Percentiles rank a stretch among this genome's conserved stretches.
Evolutionary conservation across 2,888 invertebrate genomes (phyloP).

Genomic region (Drosophila siamana): DNA sequence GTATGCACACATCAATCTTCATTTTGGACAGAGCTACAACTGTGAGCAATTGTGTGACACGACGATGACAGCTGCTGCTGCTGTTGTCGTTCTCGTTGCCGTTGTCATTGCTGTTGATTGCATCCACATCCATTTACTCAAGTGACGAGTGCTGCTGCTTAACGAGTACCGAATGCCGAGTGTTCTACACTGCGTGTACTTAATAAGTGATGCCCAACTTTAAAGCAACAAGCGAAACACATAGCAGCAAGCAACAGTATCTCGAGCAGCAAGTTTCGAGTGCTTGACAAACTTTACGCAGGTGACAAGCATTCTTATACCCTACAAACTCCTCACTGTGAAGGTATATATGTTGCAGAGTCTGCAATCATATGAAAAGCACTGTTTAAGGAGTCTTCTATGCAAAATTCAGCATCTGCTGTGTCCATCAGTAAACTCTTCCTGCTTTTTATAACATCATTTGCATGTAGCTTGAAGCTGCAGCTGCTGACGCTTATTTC

Average conservation of each 20-base stretch:
- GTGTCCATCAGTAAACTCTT: background rate
- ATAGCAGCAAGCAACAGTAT: constrained; percentile 1
- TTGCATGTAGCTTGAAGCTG: constrained; percentile 66
- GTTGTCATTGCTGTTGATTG: constrained; percentile 6
- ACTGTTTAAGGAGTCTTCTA: background rate
- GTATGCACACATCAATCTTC: constrained; percentile 38
- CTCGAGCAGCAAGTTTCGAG: constrained; percentile 41
- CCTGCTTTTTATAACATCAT: constrained; percentile 58
- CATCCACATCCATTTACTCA: constrained; percentile 9
- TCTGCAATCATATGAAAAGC: background rate
- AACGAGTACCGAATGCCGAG: constrained; percentile 10
- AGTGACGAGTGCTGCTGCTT: constrained; percentile 7
- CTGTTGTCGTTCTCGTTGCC: background rate
- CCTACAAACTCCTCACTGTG: background rate
- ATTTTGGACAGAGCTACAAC: constrained; percentile 16
- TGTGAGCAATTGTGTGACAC: constrained; percentile 11
- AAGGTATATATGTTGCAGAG: background rate
- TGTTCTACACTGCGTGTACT: constrained; percentile 50
- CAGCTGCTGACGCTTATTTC: constrained; percentile 51
- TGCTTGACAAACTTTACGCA: constrained; percentile 53
- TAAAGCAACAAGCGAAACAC: constrained; percentile 32
- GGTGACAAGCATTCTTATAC: constrained; percentile 38
- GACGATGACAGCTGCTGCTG: constrained; percentile 19
- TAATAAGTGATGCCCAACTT: constrained; percentile 51
- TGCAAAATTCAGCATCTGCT: background rate